Base-by-base conservation (phyloP, 2,888 invertebrate species). In the Drosophila emarginata region DNA sequence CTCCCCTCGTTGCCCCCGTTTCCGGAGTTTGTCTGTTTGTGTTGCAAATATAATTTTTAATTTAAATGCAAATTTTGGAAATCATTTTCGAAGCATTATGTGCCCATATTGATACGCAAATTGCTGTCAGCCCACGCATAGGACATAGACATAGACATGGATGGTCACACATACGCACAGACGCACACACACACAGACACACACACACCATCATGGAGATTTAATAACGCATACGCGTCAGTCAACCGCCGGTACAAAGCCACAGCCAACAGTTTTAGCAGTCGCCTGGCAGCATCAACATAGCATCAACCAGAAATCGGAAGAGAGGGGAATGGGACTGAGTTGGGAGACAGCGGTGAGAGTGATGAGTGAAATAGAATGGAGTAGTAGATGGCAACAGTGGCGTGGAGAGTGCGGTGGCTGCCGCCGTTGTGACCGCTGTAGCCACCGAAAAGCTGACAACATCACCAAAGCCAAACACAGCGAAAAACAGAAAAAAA, bases 21-120 rank as follows among this genome's bases (percentile, higher is more conserved):
- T 32, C 32, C 32, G 32, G 28, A 40, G 54, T 14, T 59, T 61
- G 61, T 74, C 78, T 86, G 87, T 88, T 80, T 83, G 83, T 83
- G 84, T 83, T 83, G 88, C 88, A 83, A 88, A 86, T 88, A 88
- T 88, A 88, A 88, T 83, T 83, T 83, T 83, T 83, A 83, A 83
- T 83, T 83, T 83, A 83, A 88, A 83, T 83, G 83, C 88, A 83
- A 83, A 83, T 83, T 83, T 83, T 86, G 84, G 84, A 88, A 83
- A 83, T 83, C 88, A 83, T 88, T 83, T 88, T 83, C 88, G 84
- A 83, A 88, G 88, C 88, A 83, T 83, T 83, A 88, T 83, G 83
- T 83, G 87, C 87, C 88, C 83, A 83, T 83, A 83, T 83, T 88
- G 88, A 88, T 83, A 83, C 83, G 83, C 87, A 84, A 84, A 87